Evolutionary conservation across 1,140 invertebrate species (phyloP).

Genomic region (Cyclina sinensis): DNA sequence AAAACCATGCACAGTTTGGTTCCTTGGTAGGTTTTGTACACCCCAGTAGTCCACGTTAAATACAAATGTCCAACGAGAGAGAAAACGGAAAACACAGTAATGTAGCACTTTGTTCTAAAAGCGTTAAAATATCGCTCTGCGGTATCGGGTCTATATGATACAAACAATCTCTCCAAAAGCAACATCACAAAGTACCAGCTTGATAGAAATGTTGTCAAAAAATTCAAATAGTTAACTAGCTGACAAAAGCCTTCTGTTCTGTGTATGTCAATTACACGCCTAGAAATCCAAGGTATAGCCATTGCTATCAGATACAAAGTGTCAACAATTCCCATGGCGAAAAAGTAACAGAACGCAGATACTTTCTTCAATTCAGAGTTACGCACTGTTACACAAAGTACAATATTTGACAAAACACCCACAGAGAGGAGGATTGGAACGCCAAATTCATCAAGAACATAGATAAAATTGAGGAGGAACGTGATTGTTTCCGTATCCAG

Average conservation of each 20-base stretch:
- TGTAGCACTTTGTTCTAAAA: constrained; percentile 72
- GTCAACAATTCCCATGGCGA: constrained; percentile 67
- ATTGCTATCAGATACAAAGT: constrained; percentile 69
- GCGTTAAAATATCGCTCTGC: constrained; percentile 64
- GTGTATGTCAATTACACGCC: constrained; percentile 69
- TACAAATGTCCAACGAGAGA: constrained; percentile 73
- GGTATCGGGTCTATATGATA: constrained; percentile 57
- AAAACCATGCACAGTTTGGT: constrained; percentile 71
- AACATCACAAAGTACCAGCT: constrained; percentile 70
- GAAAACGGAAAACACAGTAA: constrained; percentile 68
- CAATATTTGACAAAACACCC: constrained; percentile 67
- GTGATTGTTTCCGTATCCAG: background rate
- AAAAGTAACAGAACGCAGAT: constrained; percentile 69
- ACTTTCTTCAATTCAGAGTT: constrained; percentile 72
- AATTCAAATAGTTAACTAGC: constrained; percentile 68
- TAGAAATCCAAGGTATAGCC: constrained; percentile 72
- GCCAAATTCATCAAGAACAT: constrained; percentile 68
- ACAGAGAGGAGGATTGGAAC: constrained; percentile 67
- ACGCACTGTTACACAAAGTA: constrained; percentile 50
- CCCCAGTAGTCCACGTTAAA: constrained; percentile 73
- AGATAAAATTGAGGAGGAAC: constrained; percentile 45
- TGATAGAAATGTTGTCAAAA: constrained; percentile 71
- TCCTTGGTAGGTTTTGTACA: constrained; percentile 42
- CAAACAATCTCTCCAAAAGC: constrained; percentile 59
- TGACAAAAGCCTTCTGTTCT: constrained; percentile 74